Conservation (phyloP, 2,888 invertebrate species). For the Calameuta pallipes region DNA sequence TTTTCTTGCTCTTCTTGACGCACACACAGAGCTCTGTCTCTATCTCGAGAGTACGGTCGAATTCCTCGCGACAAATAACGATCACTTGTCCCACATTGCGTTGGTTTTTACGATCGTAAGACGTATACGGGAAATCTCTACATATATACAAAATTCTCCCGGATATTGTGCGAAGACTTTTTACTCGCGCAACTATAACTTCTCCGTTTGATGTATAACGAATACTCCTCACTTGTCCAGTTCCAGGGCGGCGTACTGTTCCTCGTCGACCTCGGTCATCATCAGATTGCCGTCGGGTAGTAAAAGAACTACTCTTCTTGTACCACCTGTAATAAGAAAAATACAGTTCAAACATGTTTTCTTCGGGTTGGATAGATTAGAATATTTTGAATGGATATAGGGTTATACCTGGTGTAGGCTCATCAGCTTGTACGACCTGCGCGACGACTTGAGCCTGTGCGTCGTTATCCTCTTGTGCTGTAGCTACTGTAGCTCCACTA, state of each 20-base stretch:
- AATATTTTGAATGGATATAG: background rate
- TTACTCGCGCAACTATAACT: background rate
- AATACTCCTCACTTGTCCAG: constrained; percentile 68
- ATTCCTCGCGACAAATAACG: background rate
- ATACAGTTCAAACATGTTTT: constrained; percentile 6
- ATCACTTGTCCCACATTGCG: background rate
- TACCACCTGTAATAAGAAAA: constrained; percentile 74
- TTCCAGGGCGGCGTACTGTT: constrained; percentile 80
- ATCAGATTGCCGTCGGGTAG: constrained; percentile 87
- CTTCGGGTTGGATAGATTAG: background rate
- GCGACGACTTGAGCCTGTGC: constrained; percentile 82
- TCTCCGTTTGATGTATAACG: background rate
- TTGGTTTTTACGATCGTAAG: background rate
- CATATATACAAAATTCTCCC: background rate
- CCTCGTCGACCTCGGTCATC: constrained; percentile 89
- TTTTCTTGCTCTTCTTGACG: background rate
- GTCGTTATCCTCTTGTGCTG: constrained; percentile 64
- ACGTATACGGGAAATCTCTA: background rate
- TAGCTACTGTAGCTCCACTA: constrained; percentile 53
- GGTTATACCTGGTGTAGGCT: constrained; percentile 81
- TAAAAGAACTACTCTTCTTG: constrained; percentile 84
- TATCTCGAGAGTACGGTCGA: background rate
- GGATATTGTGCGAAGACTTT: background rate
- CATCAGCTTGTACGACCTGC: constrained; percentile 86
- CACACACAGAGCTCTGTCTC: background rate